These are phyloP conservation scores for Drosophila albomicans DNA, from an alignment of 1,140 invertebrate genomes.

Conservation along the genomic window DNA sequence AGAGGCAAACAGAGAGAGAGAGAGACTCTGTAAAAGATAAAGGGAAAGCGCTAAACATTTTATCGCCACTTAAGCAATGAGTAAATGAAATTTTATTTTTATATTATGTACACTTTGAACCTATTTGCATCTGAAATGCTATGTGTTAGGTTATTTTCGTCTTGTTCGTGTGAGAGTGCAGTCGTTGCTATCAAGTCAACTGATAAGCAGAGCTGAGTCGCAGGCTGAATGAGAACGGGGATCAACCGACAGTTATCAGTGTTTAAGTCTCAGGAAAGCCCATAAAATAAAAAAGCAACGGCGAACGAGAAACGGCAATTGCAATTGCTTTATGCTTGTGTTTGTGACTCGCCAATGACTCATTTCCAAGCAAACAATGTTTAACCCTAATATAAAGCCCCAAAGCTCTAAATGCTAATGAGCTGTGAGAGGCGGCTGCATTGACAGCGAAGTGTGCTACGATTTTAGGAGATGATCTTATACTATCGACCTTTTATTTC, in stretches of 20 bases:
- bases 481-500: no score
- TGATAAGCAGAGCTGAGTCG: constrained; percentile 16
- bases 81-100: constrained; percentile 60
- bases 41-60: constrained; percentile 59
- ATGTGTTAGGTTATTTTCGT: neutral
- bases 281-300: constrained; percentile 59
- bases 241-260: constrained; percentile 46
- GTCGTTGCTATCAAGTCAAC: constrained; percentile 9
- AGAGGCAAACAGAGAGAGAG: neutral
- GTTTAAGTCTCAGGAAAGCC: constrained; percentile 49
- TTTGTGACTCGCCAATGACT: constrained; percentile 63
- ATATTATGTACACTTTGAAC: constrained; percentile 28
- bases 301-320: constrained; percentile 54
- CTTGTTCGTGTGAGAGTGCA: constrained; percentile 2
- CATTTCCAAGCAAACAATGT: constrained; percentile 47
- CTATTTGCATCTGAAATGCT: constrained; percentile 48
- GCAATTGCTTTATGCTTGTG: constrained; percentile 53
- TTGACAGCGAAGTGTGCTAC: neutral
- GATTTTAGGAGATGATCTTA: neutral
- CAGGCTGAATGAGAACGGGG: neutral
- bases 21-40: neutral
- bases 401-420: constrained; percentile 62
- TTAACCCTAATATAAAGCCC: constrained; percentile 60
- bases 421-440: constrained; percentile 12
- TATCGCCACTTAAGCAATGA: constrained; percentile 62